Evolutionary conservation across 2,888 invertebrate genomes (phyloP), one percentile per base, ranked within the genome.

Genomic region (Melieria omissa): DNA sequence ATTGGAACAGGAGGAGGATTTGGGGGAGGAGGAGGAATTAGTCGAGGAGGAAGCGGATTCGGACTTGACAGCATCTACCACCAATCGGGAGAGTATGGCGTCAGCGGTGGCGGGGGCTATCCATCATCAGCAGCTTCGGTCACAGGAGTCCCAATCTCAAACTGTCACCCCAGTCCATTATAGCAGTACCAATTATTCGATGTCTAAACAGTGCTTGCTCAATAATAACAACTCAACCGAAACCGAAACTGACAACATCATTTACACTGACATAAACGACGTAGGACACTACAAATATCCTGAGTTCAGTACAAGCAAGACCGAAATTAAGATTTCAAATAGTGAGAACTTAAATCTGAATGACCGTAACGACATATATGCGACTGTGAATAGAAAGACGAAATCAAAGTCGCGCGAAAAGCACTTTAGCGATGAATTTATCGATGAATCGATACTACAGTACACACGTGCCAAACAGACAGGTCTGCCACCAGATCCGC

Each of bases 31-130:
- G 80, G 82, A 81, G 83, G 85, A 84, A 81, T 84, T 84, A 80
- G 85, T 79, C 78, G 86, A 82, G 81, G 86, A 83, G 83, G 84
- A 84, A 86, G 85, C 79, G 86, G 86, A 86, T 83, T 86, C 86
- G 86, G 86, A 86, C 83, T 86, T 86, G 86, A 86, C 85, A 84
- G 88, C 88, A 84, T 89, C 88, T 82, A 89, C 89, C 87, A 88
- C 82, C 88, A 88, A 85, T 86, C 89, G 87, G 88, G 88, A 84
- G 87, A 87, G 79, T 86, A 84, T 84, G 85, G 81, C 72, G 79
- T 82, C 78, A 80, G 84, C 77, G 76, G 80, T 79, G 79, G 81
- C 79, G 81, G 80, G 77, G 80, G 80, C 78, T 84, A 85, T 81
- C 85, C 88, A 85, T 84, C 84, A 82, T 80, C 86, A 79, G 83